Evolutionary conservation across 2,797 vertebrate genomes (phyloP).

Genomic region (Otolemur crassicaudatus): DNA sequence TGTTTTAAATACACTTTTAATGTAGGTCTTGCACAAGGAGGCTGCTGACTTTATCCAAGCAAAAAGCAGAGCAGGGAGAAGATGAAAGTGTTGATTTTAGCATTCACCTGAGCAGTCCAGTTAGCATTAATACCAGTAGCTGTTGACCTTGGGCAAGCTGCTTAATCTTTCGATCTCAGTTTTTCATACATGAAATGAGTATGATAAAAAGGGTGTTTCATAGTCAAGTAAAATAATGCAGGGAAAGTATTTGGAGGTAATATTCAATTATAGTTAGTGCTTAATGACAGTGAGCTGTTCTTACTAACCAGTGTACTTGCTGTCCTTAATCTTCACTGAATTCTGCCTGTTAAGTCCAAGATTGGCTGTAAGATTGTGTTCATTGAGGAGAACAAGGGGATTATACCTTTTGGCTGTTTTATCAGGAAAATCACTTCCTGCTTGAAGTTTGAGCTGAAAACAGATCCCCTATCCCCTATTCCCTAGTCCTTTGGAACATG

Average conservation of each 20-base stretch:
- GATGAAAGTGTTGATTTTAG: background rate
- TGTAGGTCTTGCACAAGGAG: background rate
- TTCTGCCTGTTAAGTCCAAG: background rate
- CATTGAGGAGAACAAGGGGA: too few species aligned
- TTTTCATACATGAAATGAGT: background rate
- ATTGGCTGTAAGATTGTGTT: background rate
- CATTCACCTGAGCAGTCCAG: background rate
- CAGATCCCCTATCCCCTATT: background rate
- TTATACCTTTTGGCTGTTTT: background rate
- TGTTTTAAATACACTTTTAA: background rate
- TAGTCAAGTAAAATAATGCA: background rate
- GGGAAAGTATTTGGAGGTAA: background rate
- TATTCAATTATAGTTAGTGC: background rate
- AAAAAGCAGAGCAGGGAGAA: background rate
- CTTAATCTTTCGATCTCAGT: background rate
- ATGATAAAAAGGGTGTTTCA: constrained; percentile 3
- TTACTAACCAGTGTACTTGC: background rate
- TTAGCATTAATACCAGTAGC: background rate
- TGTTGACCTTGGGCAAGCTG: background rate
- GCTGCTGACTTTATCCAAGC: background rate
- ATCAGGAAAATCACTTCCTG: background rate
- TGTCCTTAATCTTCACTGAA: background rate
- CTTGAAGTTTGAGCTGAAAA: background rate
- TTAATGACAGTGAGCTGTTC: background rate
- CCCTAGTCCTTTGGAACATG: background rate